These are phyloP conservation scores for Amniataba percoides DNA, from an alignment of 2,797 vertebrate species.

Conservation along the genomic window DNA sequence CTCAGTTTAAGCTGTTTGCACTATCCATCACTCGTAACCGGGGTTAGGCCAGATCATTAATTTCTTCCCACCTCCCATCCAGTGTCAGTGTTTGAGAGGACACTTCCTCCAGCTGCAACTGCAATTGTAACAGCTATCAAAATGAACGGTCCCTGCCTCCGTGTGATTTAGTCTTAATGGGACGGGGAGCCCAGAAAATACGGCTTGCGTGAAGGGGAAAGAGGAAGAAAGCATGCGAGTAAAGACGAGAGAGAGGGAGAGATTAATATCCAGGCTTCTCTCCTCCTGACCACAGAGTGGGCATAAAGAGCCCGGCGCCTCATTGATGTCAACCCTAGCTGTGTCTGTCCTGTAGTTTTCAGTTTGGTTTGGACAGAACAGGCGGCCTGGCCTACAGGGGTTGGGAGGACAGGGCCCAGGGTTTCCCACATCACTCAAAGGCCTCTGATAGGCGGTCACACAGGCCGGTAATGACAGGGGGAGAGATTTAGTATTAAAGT, in stretches of 20 bases:
- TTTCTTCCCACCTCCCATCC: constrained; percentile 52
- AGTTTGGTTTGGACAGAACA: constrained; percentile 86
- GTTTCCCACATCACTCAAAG: constrained; percentile 88
- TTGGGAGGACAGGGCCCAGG: constrained; percentile 82
- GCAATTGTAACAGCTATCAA: constrained; percentile 56
- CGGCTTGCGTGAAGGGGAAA: constrained; percentile 69
- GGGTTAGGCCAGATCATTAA: constrained; percentile 39
- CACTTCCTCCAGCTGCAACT: constrained; percentile 61
- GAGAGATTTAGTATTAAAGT: constrained; percentile 87
- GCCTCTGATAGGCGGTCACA: constrained; percentile 86
- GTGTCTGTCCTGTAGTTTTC: constrained; percentile 85
- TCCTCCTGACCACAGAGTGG: constrained; percentile 83
- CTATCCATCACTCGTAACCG: constrained; percentile 46
- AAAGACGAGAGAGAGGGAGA: constrained; percentile 62
- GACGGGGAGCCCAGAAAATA: constrained; percentile 71
- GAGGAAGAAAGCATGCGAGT: constrained; percentile 75
- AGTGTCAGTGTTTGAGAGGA: constrained; percentile 50
- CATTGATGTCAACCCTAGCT: constrained; percentile 84
- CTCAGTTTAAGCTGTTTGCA: constrained; percentile 39
- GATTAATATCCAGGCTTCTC: constrained; percentile 85
- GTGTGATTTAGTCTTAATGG: constrained; percentile 74
- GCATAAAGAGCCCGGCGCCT: constrained; percentile 81
- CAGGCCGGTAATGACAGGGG: constrained; percentile 88
- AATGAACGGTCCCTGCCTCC: constrained; percentile 45
- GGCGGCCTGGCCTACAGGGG: constrained; percentile 80